Evolutionary conservation across 2,888 invertebrate species (phyloP), one percentile per base, ranked within the genome.

Genomic region (Chloroclystis v-ata): DNA sequence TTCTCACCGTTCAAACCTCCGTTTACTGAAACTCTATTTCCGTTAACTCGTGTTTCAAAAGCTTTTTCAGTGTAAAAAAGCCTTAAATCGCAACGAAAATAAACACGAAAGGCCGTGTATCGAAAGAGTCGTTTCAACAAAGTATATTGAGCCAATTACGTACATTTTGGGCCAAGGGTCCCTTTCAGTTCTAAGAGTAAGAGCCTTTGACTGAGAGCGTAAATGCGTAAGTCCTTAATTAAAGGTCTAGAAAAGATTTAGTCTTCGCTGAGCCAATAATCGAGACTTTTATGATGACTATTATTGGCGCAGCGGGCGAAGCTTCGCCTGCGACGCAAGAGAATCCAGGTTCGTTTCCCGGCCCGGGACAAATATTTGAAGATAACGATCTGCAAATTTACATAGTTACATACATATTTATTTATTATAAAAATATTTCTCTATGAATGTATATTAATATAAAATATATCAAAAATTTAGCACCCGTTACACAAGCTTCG

Each of bases 81-180:
- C 10, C 35, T 11, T 11, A 35, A 35, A 14, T 14, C 14, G 32
- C 32, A 20, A 28, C 24, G 13, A 43, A 43, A 48, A 38, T 32
- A 38, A 45, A 40, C 28, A 20, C 26, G 13, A 37, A 40, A 35
- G 39, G 20, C 26, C 24, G 25, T 37, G 29, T 11, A 47, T 43
- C 28, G 38, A 47, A 37, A 47, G 37, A 43, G 33, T 43, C 47
- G 37, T 42, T 47, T 10, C 20, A 37, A 3, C 35, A 30, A 37
- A 35, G 28, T 28, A 40, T 28, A 41, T 46, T 46, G 38, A 14
- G 2, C 49, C 49, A 49, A 49, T 49, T 45, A 49, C 49, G 24
- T n/a, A 25, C 20, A 37, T 32, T 28, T 42, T 35, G 43, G 29
- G 26, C 33, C 32, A 14, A 37, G 37, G 32, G 49, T 28, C 33